A percentile compares a stretch with the other conserved stretches of the same genome.
Evolutionary conservation across 1,140 invertebrate genomes (phyloP).

Genomic region (Dendrolimus kikuchii): DNA sequence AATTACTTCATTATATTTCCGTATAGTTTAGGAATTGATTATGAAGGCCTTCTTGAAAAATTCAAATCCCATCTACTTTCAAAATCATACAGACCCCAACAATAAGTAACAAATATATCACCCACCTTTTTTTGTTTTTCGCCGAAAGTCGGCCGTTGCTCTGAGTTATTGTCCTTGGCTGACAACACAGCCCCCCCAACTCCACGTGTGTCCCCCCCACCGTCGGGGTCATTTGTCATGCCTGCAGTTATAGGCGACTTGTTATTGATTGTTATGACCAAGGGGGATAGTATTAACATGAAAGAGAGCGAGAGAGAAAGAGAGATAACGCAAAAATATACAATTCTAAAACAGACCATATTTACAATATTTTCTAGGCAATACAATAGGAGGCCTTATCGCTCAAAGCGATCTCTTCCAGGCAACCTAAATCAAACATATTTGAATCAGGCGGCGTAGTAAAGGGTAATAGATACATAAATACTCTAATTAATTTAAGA

Average conservation of each 20-base stretch:
- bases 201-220: neutral
- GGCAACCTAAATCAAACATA: too few relatives aligned
- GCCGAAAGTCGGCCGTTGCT: constrained; percentile 4
- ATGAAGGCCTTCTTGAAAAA: neutral
- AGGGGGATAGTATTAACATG: neutral
- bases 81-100: neutral
- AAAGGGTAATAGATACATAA: too few relatives aligned
- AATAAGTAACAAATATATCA: constrained; percentile 8
- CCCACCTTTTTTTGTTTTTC: constrained; percentile 7
- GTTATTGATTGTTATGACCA: constrained; percentile 8
- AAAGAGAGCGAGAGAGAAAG: too few relatives aligned
- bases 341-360: too few relatives aligned
- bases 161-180: constrained; percentile 8
- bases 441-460: too few relatives aligned
- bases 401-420: too few relatives aligned
- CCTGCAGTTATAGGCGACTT: constrained; percentile 6
- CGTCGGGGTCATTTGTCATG: constrained; percentile 6
- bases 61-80: neutral
- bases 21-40: neutral
- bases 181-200: constrained; percentile 2
- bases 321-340: neutral
- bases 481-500: too few relatives aligned
- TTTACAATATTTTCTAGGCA: too few relatives aligned
- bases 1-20: too few relatives aligned
- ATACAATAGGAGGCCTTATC: too few relatives aligned